These are phyloP conservation scores for Aphaenogaster ashmeadi DNA, from an alignment of 1,140 invertebrate genomes.

Conservation along the genomic window DNA sequence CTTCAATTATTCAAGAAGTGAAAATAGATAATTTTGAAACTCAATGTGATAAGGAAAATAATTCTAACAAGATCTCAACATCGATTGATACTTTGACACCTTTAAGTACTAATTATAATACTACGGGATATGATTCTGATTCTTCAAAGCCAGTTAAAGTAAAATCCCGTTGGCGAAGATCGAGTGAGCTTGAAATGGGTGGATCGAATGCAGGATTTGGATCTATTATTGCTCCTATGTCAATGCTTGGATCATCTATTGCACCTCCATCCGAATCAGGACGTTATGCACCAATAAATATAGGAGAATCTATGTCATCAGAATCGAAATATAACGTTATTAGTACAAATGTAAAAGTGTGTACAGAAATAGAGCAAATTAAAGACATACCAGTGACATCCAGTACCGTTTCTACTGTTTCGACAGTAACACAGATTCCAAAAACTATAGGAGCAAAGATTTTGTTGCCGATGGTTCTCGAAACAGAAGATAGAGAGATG, in stretches of 20 bases:
- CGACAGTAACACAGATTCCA: slow-evolving; percentile 47
- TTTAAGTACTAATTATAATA: slow-evolving; percentile 66
- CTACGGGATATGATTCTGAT: slow-evolving; percentile 85
- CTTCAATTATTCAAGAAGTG: slow-evolving; percentile 70
- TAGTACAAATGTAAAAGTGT: slow-evolving; percentile 55
- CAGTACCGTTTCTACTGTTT: slow-evolving; percentile 54
- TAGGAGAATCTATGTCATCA: slow-evolving; percentile 43
- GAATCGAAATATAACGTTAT: slow-evolving; percentile 72
- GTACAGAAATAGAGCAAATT: slow-evolving; percentile 53
- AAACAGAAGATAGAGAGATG: slow-evolving; percentile 88
- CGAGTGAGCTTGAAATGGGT: slow-evolving; percentile 94
- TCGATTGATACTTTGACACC: slow-evolving; percentile 77
- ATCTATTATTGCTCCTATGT: slow-evolving; percentile 65
- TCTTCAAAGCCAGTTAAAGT: slow-evolving; percentile 93
- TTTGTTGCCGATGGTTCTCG: slow-evolving; percentile 79
- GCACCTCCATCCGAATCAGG: slow-evolving; percentile 83
- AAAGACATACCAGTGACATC: slow-evolving; percentile 31
- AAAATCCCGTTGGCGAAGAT: slow-evolving; percentile 94
- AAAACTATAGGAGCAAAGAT: slow-evolving; percentile 80
- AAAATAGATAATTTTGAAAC: slow-evolving; percentile 77
- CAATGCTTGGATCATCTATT: slow-evolving; percentile 79
- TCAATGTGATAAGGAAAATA: slow-evolving; percentile 82
- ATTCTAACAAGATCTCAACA: slow-evolving; percentile 73
- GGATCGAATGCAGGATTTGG: slow-evolving; percentile 76
- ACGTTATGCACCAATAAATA: slow-evolving; percentile 66